These are phyloP conservation scores for Pectinophora gossypiella DNA, from an alignment of 1,140 invertebrate species.

Conservation along the genomic window DNA sequence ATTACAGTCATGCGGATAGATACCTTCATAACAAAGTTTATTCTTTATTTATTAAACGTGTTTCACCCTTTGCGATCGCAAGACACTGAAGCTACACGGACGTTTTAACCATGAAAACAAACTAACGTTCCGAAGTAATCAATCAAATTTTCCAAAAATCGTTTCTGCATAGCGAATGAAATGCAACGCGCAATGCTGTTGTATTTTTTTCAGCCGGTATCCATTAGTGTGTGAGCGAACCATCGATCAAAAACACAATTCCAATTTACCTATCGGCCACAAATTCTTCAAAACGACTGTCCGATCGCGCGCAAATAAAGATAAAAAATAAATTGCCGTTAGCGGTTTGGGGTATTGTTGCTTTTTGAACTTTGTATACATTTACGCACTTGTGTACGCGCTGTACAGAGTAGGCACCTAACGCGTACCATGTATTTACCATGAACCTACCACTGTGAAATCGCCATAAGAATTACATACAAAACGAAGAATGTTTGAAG, in stretches of 20 bases:
- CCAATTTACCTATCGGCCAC: conserved; percentile 64
- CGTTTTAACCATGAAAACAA: too few species aligned
- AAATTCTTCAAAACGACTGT: conserved; percentile 60
- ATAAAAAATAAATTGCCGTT: conserved; percentile 48
- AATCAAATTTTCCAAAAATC: conserved; percentile 14
- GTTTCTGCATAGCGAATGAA: conserved; percentile 20
- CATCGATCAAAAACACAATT: conserved; percentile 65
- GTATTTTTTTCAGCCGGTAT: conserved; percentile 29
- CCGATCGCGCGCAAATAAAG: conserved; percentile 34
- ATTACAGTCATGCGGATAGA: conserved; percentile 30
- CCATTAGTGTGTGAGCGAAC: conserved; percentile 46
- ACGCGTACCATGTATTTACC: too few species aligned
- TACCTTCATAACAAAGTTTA: conserved; percentile 29
- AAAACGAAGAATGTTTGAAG: too few species aligned
- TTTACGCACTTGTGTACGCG: too few species aligned
- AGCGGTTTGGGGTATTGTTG: not conserved
- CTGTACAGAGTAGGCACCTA: too few species aligned
- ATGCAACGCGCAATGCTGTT: conserved; percentile 12
- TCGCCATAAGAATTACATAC: too few species aligned
- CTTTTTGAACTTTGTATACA: too few species aligned
- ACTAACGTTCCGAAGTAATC: conserved; percentile 1
- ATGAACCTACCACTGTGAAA: too few species aligned
- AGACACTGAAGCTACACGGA: not conserved
- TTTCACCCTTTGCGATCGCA: conserved; percentile 20
- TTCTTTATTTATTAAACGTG: conserved; percentile 18